Conservation (phyloP, 2,888 invertebrate species). For the Osedax fenrisi region DNA sequence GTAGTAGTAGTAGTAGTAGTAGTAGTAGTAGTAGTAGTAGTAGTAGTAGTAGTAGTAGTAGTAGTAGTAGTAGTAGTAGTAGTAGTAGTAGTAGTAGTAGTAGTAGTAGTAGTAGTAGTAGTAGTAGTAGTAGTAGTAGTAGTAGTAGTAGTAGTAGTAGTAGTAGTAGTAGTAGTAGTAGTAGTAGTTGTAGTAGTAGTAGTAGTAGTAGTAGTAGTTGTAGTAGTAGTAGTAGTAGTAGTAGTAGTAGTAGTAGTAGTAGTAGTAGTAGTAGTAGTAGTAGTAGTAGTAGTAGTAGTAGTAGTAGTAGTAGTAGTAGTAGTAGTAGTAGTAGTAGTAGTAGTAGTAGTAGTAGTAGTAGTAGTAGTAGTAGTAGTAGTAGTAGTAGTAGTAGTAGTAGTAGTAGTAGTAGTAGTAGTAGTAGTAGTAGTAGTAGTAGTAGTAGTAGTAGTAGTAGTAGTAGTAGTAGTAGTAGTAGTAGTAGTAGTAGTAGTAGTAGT, state of each 20-base stretch:
- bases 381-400: slow-evolving; percentile 29
- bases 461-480: not conserved
- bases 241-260: slow-evolving; percentile 35
- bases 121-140: not conserved
- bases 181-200: not conserved
- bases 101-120: not conserved
- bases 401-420: slow-evolving; percentile 30
- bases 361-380: slow-evolving; percentile 31
- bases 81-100: not conserved
- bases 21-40: no score
- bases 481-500: not conserved
- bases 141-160: not conserved
- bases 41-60: no score
- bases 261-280: slow-evolving; percentile 35
- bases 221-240: slow-evolving; percentile 30
- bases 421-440: slow-evolving; percentile 29
- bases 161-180: not conserved
- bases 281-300: slow-evolving; percentile 35
- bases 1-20: no score
- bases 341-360: slow-evolving; percentile 32
- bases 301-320: slow-evolving; percentile 34
- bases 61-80: no score
- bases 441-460: slow-evolving; percentile 15
- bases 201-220: not conserved
- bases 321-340: slow-evolving; percentile 32